Evolutionary conservation across 2,113 vertebrate genomes (phyloP).

Genomic region (Microtus oregoni): DNA sequence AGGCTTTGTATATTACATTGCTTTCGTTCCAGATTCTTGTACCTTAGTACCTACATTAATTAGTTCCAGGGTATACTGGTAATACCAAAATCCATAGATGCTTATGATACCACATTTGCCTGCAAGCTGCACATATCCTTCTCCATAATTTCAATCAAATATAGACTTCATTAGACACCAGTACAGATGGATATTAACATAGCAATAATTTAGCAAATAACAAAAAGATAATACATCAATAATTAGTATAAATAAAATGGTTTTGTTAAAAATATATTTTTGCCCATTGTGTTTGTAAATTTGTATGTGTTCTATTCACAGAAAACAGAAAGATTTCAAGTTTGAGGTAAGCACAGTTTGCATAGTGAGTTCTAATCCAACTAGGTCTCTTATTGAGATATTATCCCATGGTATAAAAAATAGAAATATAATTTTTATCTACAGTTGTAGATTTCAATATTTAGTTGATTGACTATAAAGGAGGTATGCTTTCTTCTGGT

Average conservation of each 20-base stretch:
- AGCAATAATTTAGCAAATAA: not conserved
- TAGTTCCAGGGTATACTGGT: not conserved
- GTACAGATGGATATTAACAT: not conserved
- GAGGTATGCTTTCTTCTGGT: not conserved
- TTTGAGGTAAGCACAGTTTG: accelerated
- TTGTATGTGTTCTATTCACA: not conserved
- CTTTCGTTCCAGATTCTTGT: not conserved
- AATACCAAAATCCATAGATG: not conserved
- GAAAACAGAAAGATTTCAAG: not conserved
- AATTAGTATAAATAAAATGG: not conserved
- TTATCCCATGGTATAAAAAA: not conserved
- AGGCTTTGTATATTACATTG: not conserved
- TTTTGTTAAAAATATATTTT: not conserved
- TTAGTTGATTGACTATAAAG: not conserved
- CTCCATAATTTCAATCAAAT: not conserved
- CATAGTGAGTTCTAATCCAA: not conserved
- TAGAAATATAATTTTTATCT: not conserved
- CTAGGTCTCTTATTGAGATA: not conserved
- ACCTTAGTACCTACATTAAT: accelerated
- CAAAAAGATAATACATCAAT: not conserved
- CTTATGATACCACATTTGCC: not conserved
- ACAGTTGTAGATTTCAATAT: not conserved
- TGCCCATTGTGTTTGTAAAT: not conserved
- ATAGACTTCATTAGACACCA: not conserved
- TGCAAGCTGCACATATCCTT: not conserved